These are phyloP conservation scores for Bombylius major DNA, from an alignment of 2,888 invertebrate species.

Conservation along the genomic window DNA sequence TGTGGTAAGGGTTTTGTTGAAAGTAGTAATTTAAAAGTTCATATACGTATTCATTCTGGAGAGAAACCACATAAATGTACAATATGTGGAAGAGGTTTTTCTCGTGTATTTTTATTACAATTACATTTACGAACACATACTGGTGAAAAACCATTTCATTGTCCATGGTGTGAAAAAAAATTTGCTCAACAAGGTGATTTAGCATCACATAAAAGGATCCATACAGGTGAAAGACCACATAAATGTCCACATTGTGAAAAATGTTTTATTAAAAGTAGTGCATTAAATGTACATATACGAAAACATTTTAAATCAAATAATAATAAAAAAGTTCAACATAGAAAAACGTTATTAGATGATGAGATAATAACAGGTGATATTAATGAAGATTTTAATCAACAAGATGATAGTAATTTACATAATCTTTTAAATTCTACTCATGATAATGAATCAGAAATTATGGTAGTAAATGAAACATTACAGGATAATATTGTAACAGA, in stretches of 20 bases:
- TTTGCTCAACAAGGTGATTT: constrained; percentile 18
- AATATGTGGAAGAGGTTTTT: constrained; percentile 26
- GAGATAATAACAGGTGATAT: not conserved
- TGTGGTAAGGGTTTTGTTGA: constrained; percentile 28
- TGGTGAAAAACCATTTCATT: constrained; percentile 20
- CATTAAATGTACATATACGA: constrained; percentile 13
- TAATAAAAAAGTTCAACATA: not conserved
- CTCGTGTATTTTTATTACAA: constrained; percentile 25
- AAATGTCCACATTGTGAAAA: constrained; percentile 12
- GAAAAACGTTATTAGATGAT: not conserved
- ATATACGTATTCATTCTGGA: constrained; percentile 28
- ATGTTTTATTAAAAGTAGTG: constrained; percentile 16
- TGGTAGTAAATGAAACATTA: too few species aligned
- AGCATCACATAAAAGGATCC: constrained; percentile 16
- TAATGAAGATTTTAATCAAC: not conserved
- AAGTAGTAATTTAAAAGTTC: constrained; percentile 26
- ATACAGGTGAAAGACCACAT: constrained; percentile 18
- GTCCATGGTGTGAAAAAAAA: constrained; percentile 16
- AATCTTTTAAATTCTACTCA: not conserved
- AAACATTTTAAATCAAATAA: constrained; percentile 8
- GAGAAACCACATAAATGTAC: constrained; percentile 29
- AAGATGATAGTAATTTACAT: not conserved
- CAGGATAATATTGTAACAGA: too few species aligned
- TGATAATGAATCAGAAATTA: too few species aligned
- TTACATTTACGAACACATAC: constrained; percentile 41